Evolutionary conservation across 2,888 invertebrate species (phyloP), one percentile per base, ranked within the genome.

Genomic region (Linhomoeus sp.): DNA sequence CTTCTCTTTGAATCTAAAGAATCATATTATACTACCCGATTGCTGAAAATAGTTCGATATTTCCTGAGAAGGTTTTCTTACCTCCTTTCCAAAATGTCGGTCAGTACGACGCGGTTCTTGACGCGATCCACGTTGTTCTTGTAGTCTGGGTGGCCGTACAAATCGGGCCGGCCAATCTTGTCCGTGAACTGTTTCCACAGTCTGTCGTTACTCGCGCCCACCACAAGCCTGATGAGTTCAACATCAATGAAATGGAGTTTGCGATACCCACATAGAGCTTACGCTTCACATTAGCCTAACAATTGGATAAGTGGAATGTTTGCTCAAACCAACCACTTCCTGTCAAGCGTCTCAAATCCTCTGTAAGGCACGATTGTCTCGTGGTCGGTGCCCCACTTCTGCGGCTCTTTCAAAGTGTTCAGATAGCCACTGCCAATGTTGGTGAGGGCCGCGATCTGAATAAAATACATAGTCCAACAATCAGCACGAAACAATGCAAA

Each of bases 31-130:
- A n/a, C n/a, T n/a, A n/a, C n/a, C n/a, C n/a, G n/a, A n/a, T n/a
- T n/a, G n/a, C n/a, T n/a, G n/a, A n/a, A n/a, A n/a, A n/a, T n/a
- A n/a, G n/a, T n/a, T n/a, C n/a, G n/a, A n/a, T n/a, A n/a, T n/a
- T n/a, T n/a, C n/a, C n/a, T n/a, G n/a, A n/a, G n/a, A n/a, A n/a
- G 29, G 5, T 12, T 5, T 12, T 5, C 12, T 29, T 12, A 37
- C 37, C 19, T 37, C 19, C 17, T 19, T n/a, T 37, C 12, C 5
- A 37, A 5, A n/a, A 37, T 17, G 37, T 17, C 17, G 37, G 19
- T 68, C 9, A 90, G 67, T 56, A 74, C 74, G 0, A 73, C 67
- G 49, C 90, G 74, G 68, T 40, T 40, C 23, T 7, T 29, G 29
- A 29, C 29, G 29, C 29, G 29, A 12, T 29, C 29, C 7, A 29